Percentiles rank a stretch among this genome's conserved stretches.
Evolutionary conservation across 2,797 vertebrate genomes (phyloP).

Genomic region (Xyrichtys novacula): DNA sequence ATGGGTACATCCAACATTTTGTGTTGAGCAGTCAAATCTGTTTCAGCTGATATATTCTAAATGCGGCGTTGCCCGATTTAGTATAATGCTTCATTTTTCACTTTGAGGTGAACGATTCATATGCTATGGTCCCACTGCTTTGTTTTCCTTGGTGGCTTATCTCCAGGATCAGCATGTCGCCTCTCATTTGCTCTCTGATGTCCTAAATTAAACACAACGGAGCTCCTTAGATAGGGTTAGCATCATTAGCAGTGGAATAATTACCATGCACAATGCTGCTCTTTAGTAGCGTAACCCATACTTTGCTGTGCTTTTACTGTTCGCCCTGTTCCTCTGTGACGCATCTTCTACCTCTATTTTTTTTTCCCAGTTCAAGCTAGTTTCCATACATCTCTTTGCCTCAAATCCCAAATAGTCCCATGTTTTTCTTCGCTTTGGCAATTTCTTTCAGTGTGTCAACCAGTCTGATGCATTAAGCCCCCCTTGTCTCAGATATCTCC

Average conservation of each 20-base stretch:
- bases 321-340: slow-evolving; percentile 25
- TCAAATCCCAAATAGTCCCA: slow-evolving; percentile 43
- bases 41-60: too few relatives aligned
- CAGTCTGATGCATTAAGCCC: slow-evolving; percentile 48
- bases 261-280: slow-evolving; percentile 58
- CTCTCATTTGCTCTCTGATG: slow-evolving; percentile 55
- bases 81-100: slow-evolving; percentile 12
- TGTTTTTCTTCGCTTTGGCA: slow-evolving; percentile 26
- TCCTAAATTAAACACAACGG: slow-evolving; percentile 75
- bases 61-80: background rate
- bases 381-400: slow-evolving; percentile 32
- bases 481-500: slow-evolving; percentile 34
- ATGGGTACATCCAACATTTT: too few relatives aligned
- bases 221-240: slow-evolving; percentile 62
- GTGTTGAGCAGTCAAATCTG: too few relatives aligned
- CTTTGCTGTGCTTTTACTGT: slow-evolving; percentile 45
- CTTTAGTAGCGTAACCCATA: slow-evolving; percentile 49
- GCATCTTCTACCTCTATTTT: slow-evolving; percentile 26
- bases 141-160: slow-evolving; percentile 44
- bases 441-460: slow-evolving; percentile 47
- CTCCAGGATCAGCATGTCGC: slow-evolving; percentile 37
- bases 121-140: slow-evolving; percentile 10
- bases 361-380: slow-evolving; percentile 3
- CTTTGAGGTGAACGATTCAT: slow-evolving; percentile 30
- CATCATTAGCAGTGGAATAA: slow-evolving; percentile 72